phyloP scores from a whole-genome alignment of 1,140 invertebrate genomes.

The Antheraea pernyi region DNA sequence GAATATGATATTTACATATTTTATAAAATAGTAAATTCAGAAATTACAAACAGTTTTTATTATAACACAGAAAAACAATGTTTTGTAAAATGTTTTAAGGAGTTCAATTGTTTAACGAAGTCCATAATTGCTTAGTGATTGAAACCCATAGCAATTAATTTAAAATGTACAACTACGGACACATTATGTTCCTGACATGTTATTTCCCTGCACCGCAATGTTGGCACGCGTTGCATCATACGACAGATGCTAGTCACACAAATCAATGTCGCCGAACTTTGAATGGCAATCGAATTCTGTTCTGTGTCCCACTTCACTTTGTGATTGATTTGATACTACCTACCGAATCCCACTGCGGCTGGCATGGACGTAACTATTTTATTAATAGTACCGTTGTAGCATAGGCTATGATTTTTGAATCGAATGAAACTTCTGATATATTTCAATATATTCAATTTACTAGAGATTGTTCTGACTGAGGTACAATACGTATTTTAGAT shows the following conservation, averaged over 20 bases:
- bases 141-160: background rate
- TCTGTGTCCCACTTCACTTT: conserved; percentile 3
- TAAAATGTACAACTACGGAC: background rate
- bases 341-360: background rate
- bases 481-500: too few species aligned
- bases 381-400: background rate
- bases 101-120: background rate
- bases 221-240: background rate
- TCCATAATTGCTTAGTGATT: background rate
- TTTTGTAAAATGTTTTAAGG: too few species aligned
- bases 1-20: too few species aligned
- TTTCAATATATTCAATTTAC: background rate
- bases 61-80: too few species aligned
- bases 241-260: conserved; percentile 1
- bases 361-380: background rate
- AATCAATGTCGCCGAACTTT: conserved; percentile 2
- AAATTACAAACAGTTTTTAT: too few species aligned
- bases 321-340: conserved; percentile 1
- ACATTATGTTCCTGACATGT: conserved; percentile 2
- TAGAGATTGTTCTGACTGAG: too few species aligned
- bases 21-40: too few species aligned
- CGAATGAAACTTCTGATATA: background rate
- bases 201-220: background rate
- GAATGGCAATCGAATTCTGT: conserved; percentile 4
- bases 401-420: background rate